Percentiles rank a stretch among this genome's conserved stretches.
These are phyloP conservation scores for Acanthochromis polyacanthus DNA, from an alignment of 2,113 vertebrate species.

Conservation along the genomic window DNA sequence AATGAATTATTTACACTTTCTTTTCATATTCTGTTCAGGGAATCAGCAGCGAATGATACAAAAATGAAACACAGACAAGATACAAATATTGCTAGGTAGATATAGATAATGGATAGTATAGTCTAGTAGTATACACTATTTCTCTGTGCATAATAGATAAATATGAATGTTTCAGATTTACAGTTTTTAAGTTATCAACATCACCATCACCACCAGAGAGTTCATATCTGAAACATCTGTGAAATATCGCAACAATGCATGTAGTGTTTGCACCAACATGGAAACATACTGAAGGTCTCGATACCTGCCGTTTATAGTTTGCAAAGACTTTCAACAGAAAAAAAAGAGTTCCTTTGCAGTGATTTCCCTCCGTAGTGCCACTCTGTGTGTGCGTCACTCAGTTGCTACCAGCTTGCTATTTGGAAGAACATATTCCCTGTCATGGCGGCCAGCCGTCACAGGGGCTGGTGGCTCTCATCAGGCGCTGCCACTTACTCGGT, in stretches of 20 bases:
- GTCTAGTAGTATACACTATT: no score
- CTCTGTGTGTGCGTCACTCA: conserved; percentile 84
- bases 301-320: conserved; percentile 24
- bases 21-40: no score
- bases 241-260: conserved; percentile 1
- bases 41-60: no score
- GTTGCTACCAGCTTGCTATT: conserved; percentile 92
- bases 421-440: conserved; percentile 97
- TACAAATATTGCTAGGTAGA: no score
- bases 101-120: no score
- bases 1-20: no score
- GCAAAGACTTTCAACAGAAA: conserved; percentile 22
- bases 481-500: conserved; percentile 81
- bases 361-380: conserved; percentile 42
- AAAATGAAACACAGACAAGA: no score
- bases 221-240: not conserved
- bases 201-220: not conserved
- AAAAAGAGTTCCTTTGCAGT: conserved; percentile 9
- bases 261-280: not conserved
- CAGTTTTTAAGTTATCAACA: no score
- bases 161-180: no score
- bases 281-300: conserved; percentile 1
- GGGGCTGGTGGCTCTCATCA: conserved; percentile 87
- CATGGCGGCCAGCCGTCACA: conserved; percentile 91
- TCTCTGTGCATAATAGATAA: no score